A percentile compares a stretch with the other conserved stretches of the same genome.
Conservation (phyloP, 2,888 invertebrate species). For the Chloromyia formosa region DNA sequence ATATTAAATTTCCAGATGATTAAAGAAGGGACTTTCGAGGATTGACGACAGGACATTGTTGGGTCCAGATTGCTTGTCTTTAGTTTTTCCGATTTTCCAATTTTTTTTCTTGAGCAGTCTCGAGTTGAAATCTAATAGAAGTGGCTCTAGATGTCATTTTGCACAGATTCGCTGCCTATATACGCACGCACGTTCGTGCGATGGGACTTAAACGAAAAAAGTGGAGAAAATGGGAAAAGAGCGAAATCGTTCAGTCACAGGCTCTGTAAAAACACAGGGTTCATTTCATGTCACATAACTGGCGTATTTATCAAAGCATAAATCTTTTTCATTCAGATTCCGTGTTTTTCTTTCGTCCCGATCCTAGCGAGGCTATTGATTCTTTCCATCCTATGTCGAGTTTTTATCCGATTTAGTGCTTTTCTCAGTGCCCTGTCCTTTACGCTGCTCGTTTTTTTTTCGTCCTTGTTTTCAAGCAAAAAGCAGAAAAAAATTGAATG, state of each 20-base stretch:
- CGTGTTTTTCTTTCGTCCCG: background rate
- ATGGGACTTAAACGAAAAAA: too few species aligned
- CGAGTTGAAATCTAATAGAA: background rate
- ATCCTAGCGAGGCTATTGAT: background rate
- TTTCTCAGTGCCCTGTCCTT: background rate
- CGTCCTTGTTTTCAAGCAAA: too few species aligned
- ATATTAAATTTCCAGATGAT: conserved; percentile 16
- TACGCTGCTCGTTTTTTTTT: background rate
- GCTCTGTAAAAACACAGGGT: conserved; percentile 10
- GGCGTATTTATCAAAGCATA: conserved; percentile 13
- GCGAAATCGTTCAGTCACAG: background rate
- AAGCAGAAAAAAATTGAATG: background rate
- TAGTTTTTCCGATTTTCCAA: background rate
- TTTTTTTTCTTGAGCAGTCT: background rate
- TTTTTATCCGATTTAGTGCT: background rate
- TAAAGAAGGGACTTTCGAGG: background rate
- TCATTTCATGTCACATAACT: conserved; percentile 4
- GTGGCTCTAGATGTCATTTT: background rate
- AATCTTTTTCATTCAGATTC: background rate
- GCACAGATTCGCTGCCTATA: background rate
- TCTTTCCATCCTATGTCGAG: background rate
- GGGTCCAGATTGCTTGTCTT: background rate
- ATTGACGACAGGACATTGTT: background rate
- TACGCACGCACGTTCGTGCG: background rate
- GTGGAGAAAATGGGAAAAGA: too few species aligned